phyloP scores from a whole-genome alignment of 2,797 vertebrate genomes.

The Corythornis leucogaster region DNA sequence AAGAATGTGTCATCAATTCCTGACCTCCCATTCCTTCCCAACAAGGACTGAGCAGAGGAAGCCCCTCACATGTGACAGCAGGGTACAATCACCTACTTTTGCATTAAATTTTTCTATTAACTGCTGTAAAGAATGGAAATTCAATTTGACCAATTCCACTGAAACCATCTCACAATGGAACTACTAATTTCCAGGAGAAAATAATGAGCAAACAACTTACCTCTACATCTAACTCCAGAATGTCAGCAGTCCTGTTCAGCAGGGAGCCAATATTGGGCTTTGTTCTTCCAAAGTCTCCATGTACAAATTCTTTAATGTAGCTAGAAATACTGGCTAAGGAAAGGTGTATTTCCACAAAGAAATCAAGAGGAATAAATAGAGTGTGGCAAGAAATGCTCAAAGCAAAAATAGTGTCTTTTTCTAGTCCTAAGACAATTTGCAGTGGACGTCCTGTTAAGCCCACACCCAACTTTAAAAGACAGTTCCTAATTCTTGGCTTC shows the following conservation, averaged over 20 bases:
- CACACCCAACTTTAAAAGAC: neutral
- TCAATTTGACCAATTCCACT: neutral
- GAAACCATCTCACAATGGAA: neutral
- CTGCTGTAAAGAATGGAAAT: neutral
- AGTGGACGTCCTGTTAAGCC: neutral
- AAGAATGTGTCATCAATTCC: neutral
- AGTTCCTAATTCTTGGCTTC: neutral
- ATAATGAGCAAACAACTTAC: conserved; percentile 71
- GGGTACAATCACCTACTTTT: neutral
- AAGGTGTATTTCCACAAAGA: neutral
- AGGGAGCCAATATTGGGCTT: conserved; percentile 91
- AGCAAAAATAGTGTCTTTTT: neutral
- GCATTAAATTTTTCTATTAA: neutral
- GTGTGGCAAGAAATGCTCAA: neutral
- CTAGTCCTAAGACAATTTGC: neutral
- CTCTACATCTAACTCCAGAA: conserved; percentile 96
- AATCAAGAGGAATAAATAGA: neutral
- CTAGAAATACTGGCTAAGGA: conserved; percentile 82
- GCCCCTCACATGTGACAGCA: neutral
- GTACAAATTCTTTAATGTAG: conserved; percentile 98
- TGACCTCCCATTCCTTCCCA: neutral
- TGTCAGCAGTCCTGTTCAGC: conserved; percentile 89
- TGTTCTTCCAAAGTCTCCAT: conserved; percentile 97
- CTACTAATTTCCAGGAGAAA: neutral
- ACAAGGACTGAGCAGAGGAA: neutral